Evolutionary conservation across 1,140 invertebrate genomes (phyloP).

Genomic region (Plutomurus gul): DNA sequence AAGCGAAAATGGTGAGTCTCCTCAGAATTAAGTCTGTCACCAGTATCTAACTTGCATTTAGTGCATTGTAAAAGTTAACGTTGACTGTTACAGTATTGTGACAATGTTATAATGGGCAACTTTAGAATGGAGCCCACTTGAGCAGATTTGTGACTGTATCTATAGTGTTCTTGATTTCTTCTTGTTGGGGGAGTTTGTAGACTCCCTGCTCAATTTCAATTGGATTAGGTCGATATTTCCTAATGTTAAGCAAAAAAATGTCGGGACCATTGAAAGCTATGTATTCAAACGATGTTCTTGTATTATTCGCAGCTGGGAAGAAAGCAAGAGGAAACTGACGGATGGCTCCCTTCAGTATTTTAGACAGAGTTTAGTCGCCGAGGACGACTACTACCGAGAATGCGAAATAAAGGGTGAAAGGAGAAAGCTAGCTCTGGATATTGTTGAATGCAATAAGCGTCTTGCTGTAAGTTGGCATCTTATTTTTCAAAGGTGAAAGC

Average conservation of each 20-base stretch:
- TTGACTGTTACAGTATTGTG: background rate
- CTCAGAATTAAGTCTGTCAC: background rate
- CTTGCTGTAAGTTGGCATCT: slow-evolving; percentile 36
- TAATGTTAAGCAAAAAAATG: background rate
- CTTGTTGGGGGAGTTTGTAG: background rate
- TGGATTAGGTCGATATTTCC: background rate
- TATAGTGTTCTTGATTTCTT: background rate
- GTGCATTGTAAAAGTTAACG: background rate
- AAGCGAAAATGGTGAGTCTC: slow-evolving; percentile 45
- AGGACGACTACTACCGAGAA: slow-evolving; percentile 40
- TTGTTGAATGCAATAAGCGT: slow-evolving; percentile 33
- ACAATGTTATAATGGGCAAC: background rate
- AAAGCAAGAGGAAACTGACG: background rate
- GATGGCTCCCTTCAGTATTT: slow-evolving; percentile 38
- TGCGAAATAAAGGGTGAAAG: slow-evolving; percentile 34
- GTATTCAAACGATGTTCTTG: background rate
- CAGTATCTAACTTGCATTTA: background rate
- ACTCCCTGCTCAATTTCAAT: background rate
- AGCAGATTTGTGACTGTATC: background rate
- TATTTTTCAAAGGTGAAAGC: slow-evolving; percentile 9
- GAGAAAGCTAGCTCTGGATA: slow-evolving; percentile 36
- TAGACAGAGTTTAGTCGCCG: slow-evolving; percentile 29
- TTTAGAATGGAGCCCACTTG: background rate
- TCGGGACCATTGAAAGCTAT: background rate
- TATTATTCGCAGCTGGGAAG: slow-evolving; percentile 10